A percentile compares a stretch with the other conserved stretches of the same genome.
phyloP scores from a whole-genome alignment of 2,797 vertebrate species.

The Thripadectes ignobilis region DNA sequence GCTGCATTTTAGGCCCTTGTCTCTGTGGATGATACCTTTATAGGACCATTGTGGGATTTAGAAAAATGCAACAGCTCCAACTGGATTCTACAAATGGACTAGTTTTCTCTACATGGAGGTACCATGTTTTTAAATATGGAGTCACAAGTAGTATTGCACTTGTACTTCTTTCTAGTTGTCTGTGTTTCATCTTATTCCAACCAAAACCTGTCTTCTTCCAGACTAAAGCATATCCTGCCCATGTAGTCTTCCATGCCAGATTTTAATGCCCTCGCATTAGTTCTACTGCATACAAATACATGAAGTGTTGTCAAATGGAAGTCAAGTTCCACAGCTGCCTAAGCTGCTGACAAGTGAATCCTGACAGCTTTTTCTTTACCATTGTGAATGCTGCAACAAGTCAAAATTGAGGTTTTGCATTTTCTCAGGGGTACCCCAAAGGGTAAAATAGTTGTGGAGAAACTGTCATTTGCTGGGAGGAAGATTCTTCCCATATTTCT shows the following conservation, averaged over 20 bases:
- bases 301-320: not conserved
- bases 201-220: not conserved
- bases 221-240: not conserved
- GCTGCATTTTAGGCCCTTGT: not conserved
- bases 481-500: not conserved
- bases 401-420: not conserved
- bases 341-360: not conserved
- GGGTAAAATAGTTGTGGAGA: not conserved
- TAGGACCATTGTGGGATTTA: not conserved
- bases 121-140: not conserved
- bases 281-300: not conserved
- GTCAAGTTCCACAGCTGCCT: not conserved
- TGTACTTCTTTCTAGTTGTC: not conserved
- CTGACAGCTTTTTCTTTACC: not conserved
- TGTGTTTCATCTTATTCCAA: not conserved
- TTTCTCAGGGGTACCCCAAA: not conserved
- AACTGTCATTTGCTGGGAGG: not conserved
- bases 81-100: not conserved
- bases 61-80: not conserved
- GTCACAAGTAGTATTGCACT: not conserved
- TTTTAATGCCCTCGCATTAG: not conserved
- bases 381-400: not conserved
- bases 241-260: not conserved
- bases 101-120: not conserved
- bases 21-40: not conserved